Evolutionary conservation across 2,888 invertebrate species (phyloP).

Genomic region (Labia minor): DNA sequence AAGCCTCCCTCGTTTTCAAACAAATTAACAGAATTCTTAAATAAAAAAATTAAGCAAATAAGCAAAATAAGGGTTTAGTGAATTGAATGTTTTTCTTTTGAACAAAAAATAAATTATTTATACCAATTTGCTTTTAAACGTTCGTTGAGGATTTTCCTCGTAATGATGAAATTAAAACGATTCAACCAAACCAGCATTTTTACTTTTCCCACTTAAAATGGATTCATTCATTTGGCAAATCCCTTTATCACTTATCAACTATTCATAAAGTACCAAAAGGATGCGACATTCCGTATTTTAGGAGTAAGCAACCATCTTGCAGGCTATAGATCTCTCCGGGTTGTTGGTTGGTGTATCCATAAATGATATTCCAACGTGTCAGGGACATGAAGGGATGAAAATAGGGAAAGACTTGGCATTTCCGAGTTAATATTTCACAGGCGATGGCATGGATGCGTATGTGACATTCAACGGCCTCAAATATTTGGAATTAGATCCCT

Average conservation of each 20-base stretch:
- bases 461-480: not conserved
- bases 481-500: not conserved
- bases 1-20: too few species aligned
- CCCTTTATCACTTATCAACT: constrained; percentile 6
- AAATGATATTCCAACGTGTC: constrained; percentile 7
- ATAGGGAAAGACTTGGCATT: constrained; percentile 4
- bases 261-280: not conserved
- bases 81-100: too few species aligned
- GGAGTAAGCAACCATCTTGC: not conserved
- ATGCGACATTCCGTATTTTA: not conserved
- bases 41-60: too few species aligned
- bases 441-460: constrained; percentile 4
- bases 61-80: too few species aligned
- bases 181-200: not conserved
- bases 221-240: not conserved
- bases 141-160: not conserved
- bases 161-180: not conserved
- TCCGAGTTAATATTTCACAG: not conserved
- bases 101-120: not conserved
- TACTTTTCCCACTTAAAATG: too few species aligned
- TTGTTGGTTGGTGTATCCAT: not conserved
- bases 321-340: not conserved
- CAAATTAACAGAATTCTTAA: too few species aligned
- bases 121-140: not conserved
- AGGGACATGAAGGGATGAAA: not conserved